A percentile compares a stretch with the other conserved stretches of the same genome.
phyloP scores from a whole-genome alignment of 2,888 invertebrate genomes.

The Gandaritis pyraliata region DNA sequence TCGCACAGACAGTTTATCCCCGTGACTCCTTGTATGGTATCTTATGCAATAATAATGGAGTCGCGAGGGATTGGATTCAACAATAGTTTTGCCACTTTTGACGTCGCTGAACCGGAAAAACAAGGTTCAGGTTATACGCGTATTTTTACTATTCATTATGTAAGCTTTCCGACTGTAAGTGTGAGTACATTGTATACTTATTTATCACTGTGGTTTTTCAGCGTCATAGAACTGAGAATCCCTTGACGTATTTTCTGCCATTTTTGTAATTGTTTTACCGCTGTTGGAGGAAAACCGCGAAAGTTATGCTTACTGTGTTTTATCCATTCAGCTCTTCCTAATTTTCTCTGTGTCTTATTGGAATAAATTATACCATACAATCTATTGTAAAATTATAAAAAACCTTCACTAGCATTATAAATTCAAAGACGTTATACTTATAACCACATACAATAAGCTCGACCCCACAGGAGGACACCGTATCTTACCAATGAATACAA shows the following conservation, averaged over 20 bases:
- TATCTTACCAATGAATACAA: no score
- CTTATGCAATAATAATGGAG: constrained; percentile 18
- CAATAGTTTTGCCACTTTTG: constrained; percentile 1
- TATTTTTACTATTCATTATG: constrained; percentile 8
- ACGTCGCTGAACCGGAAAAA: constrained; percentile 2
- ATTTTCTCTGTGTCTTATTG: no score
- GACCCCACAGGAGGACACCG: no score
- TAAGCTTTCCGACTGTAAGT: constrained; percentile 1
- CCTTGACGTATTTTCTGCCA: not conserved
- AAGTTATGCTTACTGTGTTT: no score
- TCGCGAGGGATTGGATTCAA: constrained; percentile 4
- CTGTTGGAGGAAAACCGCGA: not conserved
- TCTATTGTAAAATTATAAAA: no score
- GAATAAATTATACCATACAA: no score
- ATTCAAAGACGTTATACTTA: no score
- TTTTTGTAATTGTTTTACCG: constrained; percentile 2
- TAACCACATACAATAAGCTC: no score
- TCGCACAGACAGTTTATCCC: constrained; percentile 16
- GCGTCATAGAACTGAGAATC: constrained; percentile 1
- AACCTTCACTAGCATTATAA: no score
- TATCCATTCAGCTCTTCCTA: no score
- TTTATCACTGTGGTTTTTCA: not conserved
- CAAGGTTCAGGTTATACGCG: not conserved
- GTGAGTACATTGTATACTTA: not conserved
- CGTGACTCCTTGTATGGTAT: constrained; percentile 9